A percentile compares a stretch with the other conserved stretches of the same genome.
phyloP scores from a whole-genome alignment of 2,113 vertebrate species.

The Mormoops blainvillei region DNA sequence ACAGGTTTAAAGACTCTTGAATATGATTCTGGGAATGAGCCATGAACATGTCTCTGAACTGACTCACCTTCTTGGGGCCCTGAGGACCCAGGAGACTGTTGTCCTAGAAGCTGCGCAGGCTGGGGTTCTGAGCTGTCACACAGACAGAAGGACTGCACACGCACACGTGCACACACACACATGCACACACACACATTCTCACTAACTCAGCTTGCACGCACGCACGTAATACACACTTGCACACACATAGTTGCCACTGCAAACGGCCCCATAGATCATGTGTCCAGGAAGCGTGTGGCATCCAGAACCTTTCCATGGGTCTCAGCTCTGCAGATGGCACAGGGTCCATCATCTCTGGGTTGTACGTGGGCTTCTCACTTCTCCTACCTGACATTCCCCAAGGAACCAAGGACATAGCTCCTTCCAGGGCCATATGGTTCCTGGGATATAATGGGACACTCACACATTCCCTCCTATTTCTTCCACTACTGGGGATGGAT shows the following conservation, averaged over 20 bases:
- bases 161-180: rapidly evolving
- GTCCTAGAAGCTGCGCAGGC: not conserved
- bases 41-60: not conserved
- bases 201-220: not conserved
- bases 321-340: not conserved
- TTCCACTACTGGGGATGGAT: rapidly evolving
- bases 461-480: no score
- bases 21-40: not conserved
- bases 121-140: rapidly evolving
- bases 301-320: not conserved
- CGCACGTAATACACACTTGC: no score
- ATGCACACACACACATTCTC: not conserved
- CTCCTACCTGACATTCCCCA: not conserved
- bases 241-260: no score
- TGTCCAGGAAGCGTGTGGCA: not conserved
- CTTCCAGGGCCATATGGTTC: not conserved
- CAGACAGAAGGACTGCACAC: not conserved
- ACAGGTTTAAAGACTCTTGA: rapidly evolving
- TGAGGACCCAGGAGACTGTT: not conserved
- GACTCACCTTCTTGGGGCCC: not conserved
- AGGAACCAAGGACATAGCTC: no score
- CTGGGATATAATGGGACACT: not conserved
- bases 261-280: not conserved
- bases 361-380: not conserved
- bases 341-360: not conserved